These are phyloP conservation scores for Anastatus disparis DNA, from an alignment of 1,140 invertebrate species.

Conservation along the genomic window DNA sequence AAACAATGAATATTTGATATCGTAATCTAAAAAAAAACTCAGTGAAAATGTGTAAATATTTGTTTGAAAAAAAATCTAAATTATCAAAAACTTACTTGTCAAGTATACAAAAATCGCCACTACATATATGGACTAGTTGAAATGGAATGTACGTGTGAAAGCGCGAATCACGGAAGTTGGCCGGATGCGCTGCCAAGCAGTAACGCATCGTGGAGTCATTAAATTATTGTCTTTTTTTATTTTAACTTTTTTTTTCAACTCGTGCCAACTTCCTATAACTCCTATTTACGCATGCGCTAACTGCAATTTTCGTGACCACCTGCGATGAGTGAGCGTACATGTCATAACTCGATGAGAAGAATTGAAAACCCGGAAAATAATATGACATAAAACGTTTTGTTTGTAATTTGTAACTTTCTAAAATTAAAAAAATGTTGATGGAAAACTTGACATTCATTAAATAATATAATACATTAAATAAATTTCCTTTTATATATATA, in stretches of 20 bases:
- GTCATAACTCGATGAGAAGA: slow-evolving; percentile 5
- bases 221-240: slow-evolving; percentile 24
- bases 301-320: slow-evolving; percentile 9
- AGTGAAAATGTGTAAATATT: too few relatives aligned
- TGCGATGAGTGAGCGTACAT: too few relatives aligned
- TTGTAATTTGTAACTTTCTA: too few relatives aligned
- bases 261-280: background rate
- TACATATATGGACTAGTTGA: background rate
- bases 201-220: background rate
- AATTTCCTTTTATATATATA: too few relatives aligned
- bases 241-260: background rate
- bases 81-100: background rate
- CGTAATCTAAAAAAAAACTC: too few relatives aligned
- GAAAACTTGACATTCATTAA: too few relatives aligned
- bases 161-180: background rate
- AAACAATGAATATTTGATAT: too few relatives aligned
- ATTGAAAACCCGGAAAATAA: too few relatives aligned
- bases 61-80: too few relatives aligned
- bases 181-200: background rate
- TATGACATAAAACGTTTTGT: too few relatives aligned
- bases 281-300: background rate
- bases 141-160: background rate
- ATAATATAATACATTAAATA: too few relatives aligned
- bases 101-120: background rate
- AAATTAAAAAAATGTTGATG: too few relatives aligned